Base-by-base conservation (phyloP, 2,888 invertebrate species). In the Ctena decussata region DNA sequence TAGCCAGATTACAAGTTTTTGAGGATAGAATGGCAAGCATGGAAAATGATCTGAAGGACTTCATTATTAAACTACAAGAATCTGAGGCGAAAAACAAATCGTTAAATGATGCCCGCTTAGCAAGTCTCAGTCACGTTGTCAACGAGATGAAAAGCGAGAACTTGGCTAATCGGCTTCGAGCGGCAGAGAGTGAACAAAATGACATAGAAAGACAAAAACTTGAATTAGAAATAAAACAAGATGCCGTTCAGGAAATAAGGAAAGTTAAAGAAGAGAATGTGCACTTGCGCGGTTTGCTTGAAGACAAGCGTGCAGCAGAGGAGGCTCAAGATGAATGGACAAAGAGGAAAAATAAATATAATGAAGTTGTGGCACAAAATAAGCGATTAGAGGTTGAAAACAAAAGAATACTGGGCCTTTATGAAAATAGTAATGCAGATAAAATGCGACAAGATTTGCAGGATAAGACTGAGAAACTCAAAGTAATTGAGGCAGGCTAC, bases 121-220 rank as follows among this genome's bases (percentile, higher is more conserved):
- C 79, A 30, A 88, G 84, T 75, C 75, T 88, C 18, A 72, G 83
- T 39, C 80, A 80, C 24, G 88, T 88, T 24, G 82, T 88, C 12
- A 84, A 81, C 41, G 88, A 88, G 84, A 88, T 88, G 88, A 85
- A 88, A 77, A 86, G 82, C 60, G 88, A 88, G 82, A 88, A 88
- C 32, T 69, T 88, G 27, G 84, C 85, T 3, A 88, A 88, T 57
- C 46, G 88, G 37, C 69, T 88, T 12, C 81, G 88, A 21, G 84
- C 85, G 21, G 88, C 88, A 35, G 85, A 88, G 35, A 81, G 77
- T 30, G 88, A 88, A 77, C 84, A 86, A 71, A 88, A 88, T 74
- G 88, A 88, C 71, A 70, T 88, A 37, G 88, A 86, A 69, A 88
- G 82, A 71, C 80, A 88, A 35, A 79, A 76, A 69, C 57, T 88